Evolutionary conservation across 2,888 invertebrate genomes (phyloP).

Genomic region (Melanostoma mellinum): DNA sequence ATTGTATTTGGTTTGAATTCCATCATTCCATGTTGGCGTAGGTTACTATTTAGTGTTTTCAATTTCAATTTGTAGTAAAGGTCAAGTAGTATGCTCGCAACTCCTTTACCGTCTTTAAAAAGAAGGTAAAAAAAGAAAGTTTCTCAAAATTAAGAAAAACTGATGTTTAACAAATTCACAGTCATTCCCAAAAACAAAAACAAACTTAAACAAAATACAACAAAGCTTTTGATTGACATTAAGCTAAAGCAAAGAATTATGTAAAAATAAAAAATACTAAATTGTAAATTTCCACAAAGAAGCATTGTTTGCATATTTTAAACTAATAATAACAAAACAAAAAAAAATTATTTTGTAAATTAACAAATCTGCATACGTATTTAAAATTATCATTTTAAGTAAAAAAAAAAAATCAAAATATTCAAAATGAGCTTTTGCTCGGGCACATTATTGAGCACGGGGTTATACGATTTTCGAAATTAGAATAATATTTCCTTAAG

Average conservation of each 20-base stretch:
- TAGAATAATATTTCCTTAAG: slow-evolving; percentile 30
- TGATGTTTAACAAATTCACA: slow-evolving; percentile 10
- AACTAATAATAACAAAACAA: slow-evolving; percentile 18
- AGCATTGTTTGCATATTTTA: slow-evolving; percentile 42
- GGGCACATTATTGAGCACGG: slow-evolving; percentile 61
- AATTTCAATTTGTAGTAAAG: too few species aligned
- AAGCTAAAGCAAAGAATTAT: not conserved
- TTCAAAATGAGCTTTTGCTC: slow-evolving; percentile 68
- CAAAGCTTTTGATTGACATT: not conserved
- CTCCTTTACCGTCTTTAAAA: not conserved
- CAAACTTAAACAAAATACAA: slow-evolving; percentile 1
- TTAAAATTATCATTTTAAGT: slow-evolving; percentile 55
- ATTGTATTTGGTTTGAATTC: too few species aligned
- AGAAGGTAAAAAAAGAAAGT: not conserved
- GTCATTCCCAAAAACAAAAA: slow-evolving; percentile 1
- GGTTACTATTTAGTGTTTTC: too few species aligned
- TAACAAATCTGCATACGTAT: slow-evolving; percentile 52
- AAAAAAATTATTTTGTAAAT: slow-evolving; percentile 57
- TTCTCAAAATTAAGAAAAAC: not conserved
- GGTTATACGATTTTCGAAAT: slow-evolving; percentile 55
- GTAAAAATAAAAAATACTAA: not conserved
- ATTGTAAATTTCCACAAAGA: slow-evolving; percentile 43
- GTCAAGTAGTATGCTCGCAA: too few species aligned
- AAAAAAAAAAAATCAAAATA: slow-evolving; percentile 46
- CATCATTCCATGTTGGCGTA: too few species aligned